These are phyloP conservation scores for Linhomoeus sp. DNA, from an alignment of 2,888 invertebrate species.

Conservation along the genomic window DNA sequence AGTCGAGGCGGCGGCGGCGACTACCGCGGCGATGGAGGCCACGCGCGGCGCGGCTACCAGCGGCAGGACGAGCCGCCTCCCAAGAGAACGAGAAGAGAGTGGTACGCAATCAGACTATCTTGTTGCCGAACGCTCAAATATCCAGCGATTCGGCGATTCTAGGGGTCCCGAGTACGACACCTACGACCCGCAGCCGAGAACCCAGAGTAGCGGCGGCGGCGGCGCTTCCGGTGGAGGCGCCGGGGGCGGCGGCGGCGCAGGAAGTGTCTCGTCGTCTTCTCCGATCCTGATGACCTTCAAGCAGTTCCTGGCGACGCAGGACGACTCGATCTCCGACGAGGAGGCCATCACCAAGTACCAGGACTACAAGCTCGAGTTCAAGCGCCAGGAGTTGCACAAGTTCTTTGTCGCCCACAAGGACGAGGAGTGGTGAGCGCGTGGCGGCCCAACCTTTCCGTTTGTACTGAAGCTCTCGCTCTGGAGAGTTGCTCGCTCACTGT, in stretches of 20 bases:
- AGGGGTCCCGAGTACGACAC: constrained; percentile 8
- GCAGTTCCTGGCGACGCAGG: constrained; percentile 73
- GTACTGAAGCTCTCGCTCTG: background rate
- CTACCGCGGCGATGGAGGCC: constrained; percentile 8
- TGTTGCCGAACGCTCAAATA: background rate
- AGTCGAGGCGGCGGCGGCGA: constrained; percentile 8
- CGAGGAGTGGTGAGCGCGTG: constrained; percentile 94
- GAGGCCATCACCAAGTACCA: constrained; percentile 90
- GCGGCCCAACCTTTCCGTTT: background rate
- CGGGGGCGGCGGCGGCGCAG: constrained; percentile 4
- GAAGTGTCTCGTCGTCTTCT: constrained; percentile 45
- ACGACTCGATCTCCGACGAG: constrained; percentile 78
- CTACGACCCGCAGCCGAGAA: constrained; percentile 11
- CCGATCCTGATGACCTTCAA: constrained; percentile 92
- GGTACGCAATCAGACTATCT: background rate
- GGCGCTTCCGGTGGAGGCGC: background rate
- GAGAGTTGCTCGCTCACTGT: too few species aligned
- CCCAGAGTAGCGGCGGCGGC: background rate
- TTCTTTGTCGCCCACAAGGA: constrained; percentile 98
- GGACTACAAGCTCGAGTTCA: constrained; percentile 92
- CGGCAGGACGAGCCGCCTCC: constrained; percentile 7
- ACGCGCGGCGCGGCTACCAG: constrained; percentile 7
- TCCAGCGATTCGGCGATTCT: background rate
- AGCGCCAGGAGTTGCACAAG: constrained; percentile 82
- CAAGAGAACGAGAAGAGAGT: background rate